Percentiles rank a stretch among this genome's conserved stretches.
These are phyloP conservation scores for Puntigrus tetrazona DNA, from an alignment of 2,113 vertebrate genomes.

Conservation along the genomic window DNA sequence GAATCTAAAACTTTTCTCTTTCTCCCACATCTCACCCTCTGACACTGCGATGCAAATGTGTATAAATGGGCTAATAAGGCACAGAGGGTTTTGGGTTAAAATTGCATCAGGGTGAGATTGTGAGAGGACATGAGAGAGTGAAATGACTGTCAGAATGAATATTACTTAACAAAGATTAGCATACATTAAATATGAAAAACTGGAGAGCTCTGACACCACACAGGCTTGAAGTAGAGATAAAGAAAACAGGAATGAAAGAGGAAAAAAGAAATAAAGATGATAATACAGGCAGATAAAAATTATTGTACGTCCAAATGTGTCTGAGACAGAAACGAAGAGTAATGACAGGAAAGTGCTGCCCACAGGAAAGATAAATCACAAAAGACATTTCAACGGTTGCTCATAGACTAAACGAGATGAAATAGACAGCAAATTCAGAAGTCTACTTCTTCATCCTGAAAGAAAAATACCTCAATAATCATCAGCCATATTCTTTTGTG, in stretches of 20 bases:
- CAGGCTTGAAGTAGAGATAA: constrained; percentile 1
- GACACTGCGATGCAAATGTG: constrained; percentile 34
- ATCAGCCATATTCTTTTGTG: neutral
- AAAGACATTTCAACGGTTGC: neutral
- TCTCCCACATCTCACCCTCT: constrained; percentile 15
- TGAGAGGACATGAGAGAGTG: constrained; percentile 40
- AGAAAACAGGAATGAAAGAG: constrained; percentile 16
- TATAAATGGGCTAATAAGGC: constrained; percentile 45
- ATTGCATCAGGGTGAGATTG: constrained; percentile 22
- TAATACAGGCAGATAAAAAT: neutral
- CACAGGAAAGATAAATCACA: constrained; percentile 4
- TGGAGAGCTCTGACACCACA: constrained; percentile 29
- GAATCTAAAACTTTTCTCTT: constrained; percentile 4
- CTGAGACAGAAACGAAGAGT: constrained; percentile 6
- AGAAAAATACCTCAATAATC: neutral
- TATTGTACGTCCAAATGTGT: constrained; percentile 3
- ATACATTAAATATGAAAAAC: constrained; percentile 40
- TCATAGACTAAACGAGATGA: neutral
- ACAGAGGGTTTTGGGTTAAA: constrained; percentile 13
- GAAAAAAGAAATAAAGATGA: constrained; percentile 6
- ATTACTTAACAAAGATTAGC: constrained; percentile 44
- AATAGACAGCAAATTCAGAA: neutral
- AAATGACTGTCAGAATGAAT: constrained; percentile 38
- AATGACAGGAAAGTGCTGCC: constrained; percentile 6
- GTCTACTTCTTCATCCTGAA: neutral